Evolutionary conservation across 2,797 vertebrate genomes (phyloP).

Genomic region (Girardinus metallicus): DNA sequence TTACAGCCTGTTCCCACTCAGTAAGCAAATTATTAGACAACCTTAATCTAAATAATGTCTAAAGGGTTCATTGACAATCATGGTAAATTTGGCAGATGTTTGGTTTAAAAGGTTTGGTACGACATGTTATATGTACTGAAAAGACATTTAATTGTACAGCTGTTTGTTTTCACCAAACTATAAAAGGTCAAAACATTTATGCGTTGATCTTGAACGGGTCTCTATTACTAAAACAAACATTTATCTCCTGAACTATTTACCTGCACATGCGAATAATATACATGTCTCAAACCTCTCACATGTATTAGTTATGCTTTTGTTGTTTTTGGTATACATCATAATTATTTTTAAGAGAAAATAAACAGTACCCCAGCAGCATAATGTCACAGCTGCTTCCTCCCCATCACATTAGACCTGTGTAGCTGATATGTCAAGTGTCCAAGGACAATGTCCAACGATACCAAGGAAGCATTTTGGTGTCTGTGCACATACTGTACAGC

Average conservation of each 20-base stretch:
- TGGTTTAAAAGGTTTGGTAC: neutral
- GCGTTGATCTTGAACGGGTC: neutral
- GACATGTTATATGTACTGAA: too few species aligned
- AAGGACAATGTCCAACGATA: neutral
- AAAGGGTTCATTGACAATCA: neutral
- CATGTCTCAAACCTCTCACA: neutral
- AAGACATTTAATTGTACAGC: neutral
- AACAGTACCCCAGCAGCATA: neutral
- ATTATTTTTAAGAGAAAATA: neutral
- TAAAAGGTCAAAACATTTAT: neutral
- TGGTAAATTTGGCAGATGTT: neutral
- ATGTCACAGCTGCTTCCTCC: neutral
- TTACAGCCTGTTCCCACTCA: neutral
- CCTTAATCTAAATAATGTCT: neutral
- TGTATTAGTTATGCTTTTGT: neutral
- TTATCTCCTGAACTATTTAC: neutral
- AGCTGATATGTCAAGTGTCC: neutral
- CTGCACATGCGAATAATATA: neutral
- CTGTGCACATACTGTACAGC: neutral
- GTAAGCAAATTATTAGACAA: neutral
- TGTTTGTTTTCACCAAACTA: neutral
- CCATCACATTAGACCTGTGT: neutral
- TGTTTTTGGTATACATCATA: neutral
- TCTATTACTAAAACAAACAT: neutral
- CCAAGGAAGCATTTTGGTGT: neutral